These are phyloP conservation scores for Petromus typicus DNA, from an alignment of 2,113 vertebrate genomes.

Conservation along the genomic window DNA sequence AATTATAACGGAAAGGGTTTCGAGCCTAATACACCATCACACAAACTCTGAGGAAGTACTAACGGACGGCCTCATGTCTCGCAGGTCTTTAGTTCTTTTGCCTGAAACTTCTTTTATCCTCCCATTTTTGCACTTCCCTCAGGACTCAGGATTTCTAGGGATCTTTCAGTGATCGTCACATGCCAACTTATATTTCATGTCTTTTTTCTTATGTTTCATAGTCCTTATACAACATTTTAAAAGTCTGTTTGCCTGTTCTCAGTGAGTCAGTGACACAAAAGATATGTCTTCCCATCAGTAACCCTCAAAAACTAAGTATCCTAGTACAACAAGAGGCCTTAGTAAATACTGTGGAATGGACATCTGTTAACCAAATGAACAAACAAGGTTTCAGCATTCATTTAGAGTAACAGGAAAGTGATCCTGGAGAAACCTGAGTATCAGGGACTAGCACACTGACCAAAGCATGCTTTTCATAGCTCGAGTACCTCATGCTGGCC, in stretches of 20 bases:
- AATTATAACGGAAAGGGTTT: not conserved
- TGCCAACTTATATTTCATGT: not conserved
- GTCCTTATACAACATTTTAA: not conserved
- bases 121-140: not conserved
- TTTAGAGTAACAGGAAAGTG: too few relatives aligned
- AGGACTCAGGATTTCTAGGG: conserved; percentile 11
- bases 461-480: not conserved
- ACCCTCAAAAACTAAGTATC: conserved; percentile 17
- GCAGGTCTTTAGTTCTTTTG: not conserved
- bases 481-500: not conserved
- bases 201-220: not conserved
- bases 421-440: not conserved
- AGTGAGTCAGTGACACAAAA: conserved; percentile 37
- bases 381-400: not conserved
- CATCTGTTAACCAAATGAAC: conserved; percentile 28
- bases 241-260: not conserved
- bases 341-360: conserved; percentile 4
- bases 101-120: not conserved
- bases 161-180: not conserved
- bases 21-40: not conserved
- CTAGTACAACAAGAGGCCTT: not conserved
- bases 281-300: not conserved
- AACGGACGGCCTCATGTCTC: not conserved
- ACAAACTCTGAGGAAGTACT: not conserved
- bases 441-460: not conserved